phyloP scores from a whole-genome alignment of 2,888 invertebrate species.

The Myathropa florea region DNA sequence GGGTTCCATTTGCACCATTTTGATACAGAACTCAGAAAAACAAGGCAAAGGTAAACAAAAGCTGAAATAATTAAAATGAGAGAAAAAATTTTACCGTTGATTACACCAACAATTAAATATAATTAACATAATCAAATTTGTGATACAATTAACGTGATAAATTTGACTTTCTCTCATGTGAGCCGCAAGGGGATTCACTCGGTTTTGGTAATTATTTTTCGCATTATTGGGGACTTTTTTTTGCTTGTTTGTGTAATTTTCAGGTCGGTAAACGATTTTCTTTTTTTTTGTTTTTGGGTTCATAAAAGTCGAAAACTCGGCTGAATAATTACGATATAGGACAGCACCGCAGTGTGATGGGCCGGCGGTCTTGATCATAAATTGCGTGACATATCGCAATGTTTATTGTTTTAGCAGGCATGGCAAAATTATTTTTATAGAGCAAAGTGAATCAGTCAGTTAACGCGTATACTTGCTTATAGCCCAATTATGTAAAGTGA shows the following conservation, averaged over 20 bases:
- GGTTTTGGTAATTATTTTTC: slow-evolving; percentile 36
- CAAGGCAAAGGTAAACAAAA: slow-evolving; percentile 20
- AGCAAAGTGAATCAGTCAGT: background rate
- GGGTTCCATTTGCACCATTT: background rate
- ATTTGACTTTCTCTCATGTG: slow-evolving; percentile 33
- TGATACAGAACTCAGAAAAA: slow-evolving; percentile 1
- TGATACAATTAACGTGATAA: slow-evolving; percentile 60
- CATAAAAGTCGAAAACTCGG: background rate
- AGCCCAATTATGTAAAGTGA: background rate
- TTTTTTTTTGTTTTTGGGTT: background rate
- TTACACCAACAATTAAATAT: slow-evolving; percentile 57
- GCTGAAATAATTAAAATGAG: background rate
- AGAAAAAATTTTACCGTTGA: slow-evolving; percentile 40
- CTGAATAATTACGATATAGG: background rate
- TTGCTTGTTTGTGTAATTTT: background rate
- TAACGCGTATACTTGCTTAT: background rate
- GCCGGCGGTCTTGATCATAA: slow-evolving; percentile 35
- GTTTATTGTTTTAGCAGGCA: slow-evolving; percentile 38
- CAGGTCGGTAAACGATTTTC: background rate
- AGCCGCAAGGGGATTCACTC: slow-evolving; percentile 37
- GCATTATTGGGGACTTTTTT: slow-evolving; percentile 18
- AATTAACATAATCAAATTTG: slow-evolving; percentile 67
- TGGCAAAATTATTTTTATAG: slow-evolving; percentile 22
- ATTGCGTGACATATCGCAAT: slow-evolving; percentile 23
- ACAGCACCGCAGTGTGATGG: slow-evolving; percentile 16